Conservation (phyloP, 2,888 invertebrate genomes). For the Apoda limacodes region DNA sequence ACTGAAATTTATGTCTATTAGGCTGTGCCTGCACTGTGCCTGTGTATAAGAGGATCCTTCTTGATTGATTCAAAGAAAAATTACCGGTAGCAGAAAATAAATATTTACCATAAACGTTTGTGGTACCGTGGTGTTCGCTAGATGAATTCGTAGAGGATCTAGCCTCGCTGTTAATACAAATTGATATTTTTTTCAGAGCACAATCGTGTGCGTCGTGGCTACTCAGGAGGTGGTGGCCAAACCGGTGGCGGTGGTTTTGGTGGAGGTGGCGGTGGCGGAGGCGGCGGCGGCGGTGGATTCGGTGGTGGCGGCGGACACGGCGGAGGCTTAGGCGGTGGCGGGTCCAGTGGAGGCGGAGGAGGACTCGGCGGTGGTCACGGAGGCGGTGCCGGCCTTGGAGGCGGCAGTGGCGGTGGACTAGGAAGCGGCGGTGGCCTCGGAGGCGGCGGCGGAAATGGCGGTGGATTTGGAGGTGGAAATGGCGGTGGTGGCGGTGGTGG, state of each 20-base stretch:
- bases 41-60: no score
- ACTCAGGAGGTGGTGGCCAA: slow-evolving; percentile 8
- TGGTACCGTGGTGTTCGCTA: no score
- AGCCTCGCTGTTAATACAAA: not conserved
- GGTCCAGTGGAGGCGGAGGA: slow-evolving; percentile 16
- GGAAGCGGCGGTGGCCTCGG: slow-evolving; percentile 20
- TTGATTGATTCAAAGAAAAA: no score
- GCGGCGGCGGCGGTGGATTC: slow-evolving; percentile 17
- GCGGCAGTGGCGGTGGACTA: slow-evolving; percentile 20
- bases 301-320: slow-evolving; percentile 28
- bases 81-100: no score
- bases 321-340: slow-evolving; percentile 29
- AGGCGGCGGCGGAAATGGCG: slow-evolving; percentile 19
- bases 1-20: no score
- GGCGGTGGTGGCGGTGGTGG: slow-evolving; percentile 23
- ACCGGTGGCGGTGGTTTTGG: slow-evolving; percentile 14
- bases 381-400: slow-evolving; percentile 19
- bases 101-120: no score
- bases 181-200: slow-evolving; percentile 21
- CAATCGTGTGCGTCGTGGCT: slow-evolving; percentile 15
- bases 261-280: slow-evolving; percentile 16
- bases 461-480: slow-evolving; percentile 23
- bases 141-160: no score
- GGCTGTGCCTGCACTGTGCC: no score
- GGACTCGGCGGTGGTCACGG: slow-evolving; percentile 20